Conservation (phyloP, 1,140 invertebrate species). For the Lordiphosa mommai region DNA sequence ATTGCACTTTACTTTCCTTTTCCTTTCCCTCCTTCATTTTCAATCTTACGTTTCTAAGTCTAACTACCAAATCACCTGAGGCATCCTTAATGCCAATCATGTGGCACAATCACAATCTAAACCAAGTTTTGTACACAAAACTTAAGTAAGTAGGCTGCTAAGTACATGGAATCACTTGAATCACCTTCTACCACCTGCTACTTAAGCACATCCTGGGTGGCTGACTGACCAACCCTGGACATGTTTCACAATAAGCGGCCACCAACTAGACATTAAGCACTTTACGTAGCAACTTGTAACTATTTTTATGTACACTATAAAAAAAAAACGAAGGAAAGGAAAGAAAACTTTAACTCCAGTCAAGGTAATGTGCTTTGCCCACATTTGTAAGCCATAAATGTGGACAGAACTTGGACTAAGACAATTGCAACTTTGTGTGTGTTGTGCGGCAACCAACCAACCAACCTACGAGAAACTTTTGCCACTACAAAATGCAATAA, state of each 20-base stretch:
- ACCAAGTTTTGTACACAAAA: no score
- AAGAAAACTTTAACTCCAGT: constrained; percentile 26
- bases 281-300: constrained; percentile 27
- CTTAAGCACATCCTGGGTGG: neutral
- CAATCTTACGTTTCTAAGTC: no score
- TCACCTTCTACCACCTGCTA: no score
- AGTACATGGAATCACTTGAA: no score
- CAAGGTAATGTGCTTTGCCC: constrained; percentile 19
- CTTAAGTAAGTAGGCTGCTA: no score
- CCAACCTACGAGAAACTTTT: constrained; percentile 35
- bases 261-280: constrained; percentile 2
- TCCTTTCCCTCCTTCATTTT: no score
- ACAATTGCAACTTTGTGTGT: constrained; percentile 54
- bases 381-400: constrained; percentile 45
- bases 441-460: neutral
- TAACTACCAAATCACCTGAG: no score
- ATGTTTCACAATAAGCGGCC: no score
- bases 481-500: constrained; percentile 29
- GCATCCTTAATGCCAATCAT: no score
- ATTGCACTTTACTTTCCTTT: no score
- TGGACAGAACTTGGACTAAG: constrained; percentile 31
- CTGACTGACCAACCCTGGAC: constrained; percentile 7
- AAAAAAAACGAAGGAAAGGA: constrained; percentile 8
- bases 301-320: constrained; percentile 27
- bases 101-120: no score